phyloP scores from a whole-genome alignment of 2,888 invertebrate genomes.

The Plusia festucae region DNA sequence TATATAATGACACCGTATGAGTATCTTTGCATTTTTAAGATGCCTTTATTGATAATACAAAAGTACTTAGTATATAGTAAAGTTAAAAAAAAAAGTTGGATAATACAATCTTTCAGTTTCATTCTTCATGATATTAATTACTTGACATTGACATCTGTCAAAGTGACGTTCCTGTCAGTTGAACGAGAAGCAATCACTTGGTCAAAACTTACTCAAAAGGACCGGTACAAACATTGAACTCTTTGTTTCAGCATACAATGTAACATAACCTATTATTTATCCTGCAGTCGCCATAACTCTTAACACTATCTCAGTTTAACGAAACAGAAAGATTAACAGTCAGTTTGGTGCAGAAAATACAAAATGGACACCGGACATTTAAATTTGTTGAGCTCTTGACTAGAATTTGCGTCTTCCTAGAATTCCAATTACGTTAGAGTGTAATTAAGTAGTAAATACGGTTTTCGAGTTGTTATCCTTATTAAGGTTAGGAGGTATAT shows the following conservation, averaged over 20 bases:
- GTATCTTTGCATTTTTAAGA: no score
- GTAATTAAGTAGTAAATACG: slow-evolving; percentile 42
- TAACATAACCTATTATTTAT: slow-evolving; percentile 29
- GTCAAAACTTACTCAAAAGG: slow-evolving; percentile 11
- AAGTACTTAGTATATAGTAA: no score
- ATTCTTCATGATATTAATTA: no score
- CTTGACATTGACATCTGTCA: no score
- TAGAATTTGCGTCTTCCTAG: slow-evolving; percentile 60
- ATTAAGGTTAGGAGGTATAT: slow-evolving; percentile 2
- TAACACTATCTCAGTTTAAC: slow-evolving; percentile 49
- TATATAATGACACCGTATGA: no score
- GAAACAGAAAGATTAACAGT: slow-evolving; percentile 60
- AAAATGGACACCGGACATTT: slow-evolving; percentile 59
- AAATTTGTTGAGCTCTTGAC: slow-evolving; percentile 57
- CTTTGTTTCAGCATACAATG: slow-evolving; percentile 29
- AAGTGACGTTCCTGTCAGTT: neutral
- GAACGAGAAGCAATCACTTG: neutral
- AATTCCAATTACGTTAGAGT: slow-evolving; percentile 49
- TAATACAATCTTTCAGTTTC: no score
- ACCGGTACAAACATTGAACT: slow-evolving; percentile 33
- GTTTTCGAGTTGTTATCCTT: slow-evolving; percentile 33
- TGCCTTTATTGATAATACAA: neutral
- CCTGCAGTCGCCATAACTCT: slow-evolving; percentile 38
- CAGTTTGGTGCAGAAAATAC: slow-evolving; percentile 57
- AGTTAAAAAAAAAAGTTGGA: no score